phyloP scores from a whole-genome alignment of 2,888 invertebrate genomes.

The Megaustenia siamemsis region DNA sequence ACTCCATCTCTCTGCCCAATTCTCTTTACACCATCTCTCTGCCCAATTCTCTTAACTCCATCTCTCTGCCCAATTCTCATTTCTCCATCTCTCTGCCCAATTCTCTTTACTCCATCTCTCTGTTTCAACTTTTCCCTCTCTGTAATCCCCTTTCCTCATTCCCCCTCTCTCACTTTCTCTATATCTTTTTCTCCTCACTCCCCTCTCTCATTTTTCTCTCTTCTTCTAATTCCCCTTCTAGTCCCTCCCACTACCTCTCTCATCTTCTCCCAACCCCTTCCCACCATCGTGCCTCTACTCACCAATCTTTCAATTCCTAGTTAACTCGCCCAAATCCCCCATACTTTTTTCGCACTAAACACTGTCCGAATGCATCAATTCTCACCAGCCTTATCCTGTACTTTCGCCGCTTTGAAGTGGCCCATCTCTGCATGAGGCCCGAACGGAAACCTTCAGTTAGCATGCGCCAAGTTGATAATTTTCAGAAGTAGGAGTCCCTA shows the following conservation, averaged over 20 bases:
- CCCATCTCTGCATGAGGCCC: slow-evolving; percentile 12
- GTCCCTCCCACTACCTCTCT: not conserved
- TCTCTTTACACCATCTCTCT: too few species aligned
- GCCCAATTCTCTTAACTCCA: not conserved
- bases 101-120: not conserved
- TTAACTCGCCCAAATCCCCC: not conserved
- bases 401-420: slow-evolving; percentile 22
- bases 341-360: slow-evolving; percentile 31
- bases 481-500: slow-evolving; percentile 38
- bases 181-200: not conserved
- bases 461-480: slow-evolving; percentile 43
- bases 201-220: slow-evolving; percentile 7
- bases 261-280: not conserved
- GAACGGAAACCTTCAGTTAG: slow-evolving; percentile 46
- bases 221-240: not conserved
- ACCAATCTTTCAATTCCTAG: not conserved
- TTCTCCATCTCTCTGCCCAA: not conserved
- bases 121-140: not conserved
- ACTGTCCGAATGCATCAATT: slow-evolving; percentile 18
- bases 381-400: slow-evolving; percentile 8
- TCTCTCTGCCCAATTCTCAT: not conserved
- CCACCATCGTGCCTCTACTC: not conserved
- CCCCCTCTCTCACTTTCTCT: not conserved
- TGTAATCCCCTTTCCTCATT: not conserved
- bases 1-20: not conserved